Evolutionary conservation across 2,888 invertebrate species (phyloP).

Genomic region (Papilio elwesi): DNA sequence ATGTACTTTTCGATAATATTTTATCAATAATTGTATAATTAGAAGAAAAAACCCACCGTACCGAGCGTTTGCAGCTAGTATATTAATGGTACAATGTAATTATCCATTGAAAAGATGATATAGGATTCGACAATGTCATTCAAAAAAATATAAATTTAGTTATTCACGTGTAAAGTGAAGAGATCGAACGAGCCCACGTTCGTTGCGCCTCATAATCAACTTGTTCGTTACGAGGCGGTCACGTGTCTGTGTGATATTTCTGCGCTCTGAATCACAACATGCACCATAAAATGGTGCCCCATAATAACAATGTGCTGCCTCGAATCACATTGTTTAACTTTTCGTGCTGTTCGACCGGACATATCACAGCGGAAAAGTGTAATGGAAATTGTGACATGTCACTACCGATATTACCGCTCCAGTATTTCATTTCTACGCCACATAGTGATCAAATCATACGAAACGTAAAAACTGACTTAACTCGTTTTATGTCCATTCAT

Average conservation of each 20-base stretch:
- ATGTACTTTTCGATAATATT: no score
- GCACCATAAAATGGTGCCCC: constrained; percentile 14
- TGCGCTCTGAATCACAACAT: constrained; percentile 30
- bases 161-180: no score
- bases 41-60: no score
- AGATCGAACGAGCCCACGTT: no score
- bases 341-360: not conserved
- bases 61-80: no score
- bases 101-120: no score
- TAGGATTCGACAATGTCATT: no score
- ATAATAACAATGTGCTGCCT: constrained; percentile 15
- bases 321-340: constrained; percentile 17
- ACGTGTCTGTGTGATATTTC: constrained; percentile 29
- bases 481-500: not conserved
- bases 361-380: constrained; percentile 6
- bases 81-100: no score
- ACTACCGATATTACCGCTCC: no score
- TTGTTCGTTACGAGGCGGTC: not conserved
- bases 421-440: no score
- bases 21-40: no score
- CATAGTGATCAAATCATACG: not conserved
- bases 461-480: constrained; percentile 12
- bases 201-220: not conserved
- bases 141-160: no score
- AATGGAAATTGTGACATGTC: constrained; percentile 2